Conservation (phyloP, 2,113 vertebrate genomes). For the Benitochromis conjunctus region DNA sequence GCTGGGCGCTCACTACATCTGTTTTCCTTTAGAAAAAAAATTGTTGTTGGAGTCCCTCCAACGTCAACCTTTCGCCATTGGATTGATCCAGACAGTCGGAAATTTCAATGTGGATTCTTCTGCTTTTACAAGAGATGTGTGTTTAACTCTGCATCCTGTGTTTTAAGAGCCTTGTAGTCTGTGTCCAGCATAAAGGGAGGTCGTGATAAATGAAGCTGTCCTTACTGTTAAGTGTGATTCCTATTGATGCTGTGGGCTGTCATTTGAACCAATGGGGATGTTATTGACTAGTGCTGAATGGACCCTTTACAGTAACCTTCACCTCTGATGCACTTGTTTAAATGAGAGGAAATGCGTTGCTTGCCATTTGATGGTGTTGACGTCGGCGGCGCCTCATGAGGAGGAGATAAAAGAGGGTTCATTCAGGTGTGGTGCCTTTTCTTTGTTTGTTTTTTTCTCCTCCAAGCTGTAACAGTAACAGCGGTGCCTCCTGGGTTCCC, state of each 20-base stretch:
- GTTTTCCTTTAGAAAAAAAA: neutral
- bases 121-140: neutral
- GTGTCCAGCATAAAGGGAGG: constrained; percentile 54
- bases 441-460: neutral
- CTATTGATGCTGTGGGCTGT: constrained; percentile 12
- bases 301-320: constrained; percentile 4
- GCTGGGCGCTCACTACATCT: constrained; percentile 58
- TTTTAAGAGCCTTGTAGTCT: constrained; percentile 36
- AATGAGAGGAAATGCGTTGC: neutral
- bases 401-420: constrained; percentile 10
- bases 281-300: constrained; percentile 23
- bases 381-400: neutral
- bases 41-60: constrained; percentile 21
- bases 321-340: constrained; percentile 7
- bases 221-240: constrained; percentile 13
- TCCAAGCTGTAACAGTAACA: constrained; percentile 74
- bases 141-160: constrained; percentile 6
- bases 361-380: neutral
- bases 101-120: constrained; percentile 16
- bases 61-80: neutral
- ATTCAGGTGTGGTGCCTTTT: constrained; percentile 31
- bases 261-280: constrained; percentile 17
- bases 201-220: constrained; percentile 24
- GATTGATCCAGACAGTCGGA: neutral
- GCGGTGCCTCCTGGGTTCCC: constrained; percentile 81